These are phyloP conservation scores for Melipona bicolor DNA, from an alignment of 2,888 invertebrate genomes.

Conservation along the genomic window DNA sequence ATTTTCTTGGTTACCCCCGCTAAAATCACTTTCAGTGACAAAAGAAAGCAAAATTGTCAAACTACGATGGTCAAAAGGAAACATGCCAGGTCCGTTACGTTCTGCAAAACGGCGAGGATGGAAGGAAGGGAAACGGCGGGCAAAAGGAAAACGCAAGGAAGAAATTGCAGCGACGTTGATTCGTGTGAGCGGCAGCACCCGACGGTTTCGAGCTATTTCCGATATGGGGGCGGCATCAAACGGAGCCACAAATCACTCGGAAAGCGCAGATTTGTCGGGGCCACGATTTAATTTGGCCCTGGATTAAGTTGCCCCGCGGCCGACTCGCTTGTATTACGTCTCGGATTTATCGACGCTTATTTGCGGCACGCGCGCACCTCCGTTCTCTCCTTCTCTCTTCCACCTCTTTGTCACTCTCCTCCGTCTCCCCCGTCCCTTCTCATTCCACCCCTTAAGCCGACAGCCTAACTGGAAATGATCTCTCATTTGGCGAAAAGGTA, in stretches of 20 bases:
- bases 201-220: slow-evolving; percentile 59
- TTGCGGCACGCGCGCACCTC: slow-evolving; percentile 57
- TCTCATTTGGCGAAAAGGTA: slow-evolving; percentile 28
- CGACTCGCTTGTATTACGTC: slow-evolving; percentile 53
- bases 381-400: not conserved
- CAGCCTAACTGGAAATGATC: slow-evolving; percentile 47
- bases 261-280: slow-evolving; percentile 72
- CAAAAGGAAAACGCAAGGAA: slow-evolving; percentile 14
- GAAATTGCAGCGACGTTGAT: slow-evolving; percentile 24
- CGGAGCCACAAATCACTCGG: slow-evolving; percentile 71
- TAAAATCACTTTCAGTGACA: too few relatives aligned
- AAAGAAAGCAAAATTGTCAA: not conserved
- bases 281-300: slow-evolving; percentile 67
- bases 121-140: not conserved
- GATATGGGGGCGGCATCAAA: slow-evolving; percentile 68
- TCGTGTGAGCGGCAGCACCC: slow-evolving; percentile 22
- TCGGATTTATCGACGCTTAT: slow-evolving; percentile 66
- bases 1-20: too few relatives aligned
- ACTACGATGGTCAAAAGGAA: not conserved
- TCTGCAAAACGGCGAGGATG: not conserved
- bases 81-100: not conserved
- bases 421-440: not conserved
- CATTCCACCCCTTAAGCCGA: slow-evolving; percentile 34
- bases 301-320: slow-evolving; percentile 66
- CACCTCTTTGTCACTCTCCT: not conserved